Conservation (phyloP, 2,797 vertebrate genomes). For the Pogonophryne albipinna region DNA sequence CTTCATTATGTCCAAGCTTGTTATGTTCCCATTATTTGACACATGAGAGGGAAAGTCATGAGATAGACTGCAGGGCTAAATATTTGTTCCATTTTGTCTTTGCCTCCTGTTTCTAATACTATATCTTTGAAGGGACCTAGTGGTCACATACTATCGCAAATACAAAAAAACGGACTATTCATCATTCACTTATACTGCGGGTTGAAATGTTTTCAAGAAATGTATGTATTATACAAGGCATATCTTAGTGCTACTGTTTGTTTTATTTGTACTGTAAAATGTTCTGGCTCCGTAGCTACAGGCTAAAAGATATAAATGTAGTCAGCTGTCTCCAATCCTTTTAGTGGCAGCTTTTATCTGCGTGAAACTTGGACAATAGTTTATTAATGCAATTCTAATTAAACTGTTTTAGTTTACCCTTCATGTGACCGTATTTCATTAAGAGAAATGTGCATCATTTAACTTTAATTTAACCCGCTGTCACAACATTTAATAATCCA, state of each 20-base stretch:
- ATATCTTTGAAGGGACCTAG: background rate
- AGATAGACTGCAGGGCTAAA: conserved; percentile 43
- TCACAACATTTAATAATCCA: conserved; percentile 19
- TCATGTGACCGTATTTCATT: background rate
- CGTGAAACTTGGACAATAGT: background rate
- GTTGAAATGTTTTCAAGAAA: no score
- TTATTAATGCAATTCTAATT: background rate
- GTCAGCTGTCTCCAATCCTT: no score
- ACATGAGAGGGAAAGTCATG: conserved; percentile 53
- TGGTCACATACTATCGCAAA: background rate
- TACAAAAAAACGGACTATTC: no score
- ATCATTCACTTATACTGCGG: no score
- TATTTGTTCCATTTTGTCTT: conserved; percentile 10
- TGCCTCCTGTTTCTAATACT: background rate
- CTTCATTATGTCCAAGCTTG: background rate
- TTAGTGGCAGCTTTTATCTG: background rate
- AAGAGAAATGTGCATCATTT: background rate
- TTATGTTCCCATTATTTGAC: conserved; percentile 41
- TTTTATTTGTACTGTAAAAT: no score
- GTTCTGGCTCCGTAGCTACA: no score
- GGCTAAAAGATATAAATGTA: no score
- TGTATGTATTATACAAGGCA: no score
- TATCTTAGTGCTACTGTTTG: no score
- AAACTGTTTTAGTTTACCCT: background rate
- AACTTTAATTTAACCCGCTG: conserved; percentile 13